phyloP scores from a whole-genome alignment of 2,113 vertebrate genomes.

The Anser brachyrhynchus region DNA sequence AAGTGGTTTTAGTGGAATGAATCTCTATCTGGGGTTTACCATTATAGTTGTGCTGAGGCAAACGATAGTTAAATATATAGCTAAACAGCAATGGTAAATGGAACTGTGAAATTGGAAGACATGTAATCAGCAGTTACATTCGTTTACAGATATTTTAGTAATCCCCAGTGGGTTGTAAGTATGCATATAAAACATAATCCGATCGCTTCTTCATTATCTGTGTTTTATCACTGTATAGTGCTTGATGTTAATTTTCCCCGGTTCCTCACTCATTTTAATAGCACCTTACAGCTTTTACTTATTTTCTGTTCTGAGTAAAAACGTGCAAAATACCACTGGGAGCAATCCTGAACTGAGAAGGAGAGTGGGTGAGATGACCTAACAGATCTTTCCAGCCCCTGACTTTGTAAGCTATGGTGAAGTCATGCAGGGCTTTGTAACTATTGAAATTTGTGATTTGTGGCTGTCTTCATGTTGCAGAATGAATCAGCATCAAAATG shows the following conservation, averaged over 20 bases:
- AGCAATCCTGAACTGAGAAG: background rate
- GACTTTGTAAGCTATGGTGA: background rate
- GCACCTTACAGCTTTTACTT: background rate
- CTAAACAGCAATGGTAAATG: background rate
- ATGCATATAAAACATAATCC: background rate
- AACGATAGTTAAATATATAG: background rate
- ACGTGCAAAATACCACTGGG: background rate
- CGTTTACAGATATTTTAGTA: conserved; percentile 24
- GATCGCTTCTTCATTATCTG: background rate
- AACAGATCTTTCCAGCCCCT: background rate
- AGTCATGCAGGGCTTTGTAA: background rate
- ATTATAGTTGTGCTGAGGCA: background rate
- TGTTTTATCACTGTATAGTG: background rate
- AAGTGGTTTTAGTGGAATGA: background rate
- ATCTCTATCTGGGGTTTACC: background rate
- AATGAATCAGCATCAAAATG: background rate
- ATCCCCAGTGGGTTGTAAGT: conserved; percentile 2
- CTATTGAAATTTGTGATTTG: background rate
- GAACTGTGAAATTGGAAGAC: background rate
- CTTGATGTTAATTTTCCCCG: background rate
- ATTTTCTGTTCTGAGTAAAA: background rate
- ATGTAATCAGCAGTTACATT: conserved; percentile 16
- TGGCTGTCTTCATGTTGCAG: background rate
- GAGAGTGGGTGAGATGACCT: background rate
- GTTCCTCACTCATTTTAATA: background rate